Evolutionary conservation across 1,140 invertebrate genomes (phyloP).

Genomic region (Drosophila subpulchrella): DNA sequence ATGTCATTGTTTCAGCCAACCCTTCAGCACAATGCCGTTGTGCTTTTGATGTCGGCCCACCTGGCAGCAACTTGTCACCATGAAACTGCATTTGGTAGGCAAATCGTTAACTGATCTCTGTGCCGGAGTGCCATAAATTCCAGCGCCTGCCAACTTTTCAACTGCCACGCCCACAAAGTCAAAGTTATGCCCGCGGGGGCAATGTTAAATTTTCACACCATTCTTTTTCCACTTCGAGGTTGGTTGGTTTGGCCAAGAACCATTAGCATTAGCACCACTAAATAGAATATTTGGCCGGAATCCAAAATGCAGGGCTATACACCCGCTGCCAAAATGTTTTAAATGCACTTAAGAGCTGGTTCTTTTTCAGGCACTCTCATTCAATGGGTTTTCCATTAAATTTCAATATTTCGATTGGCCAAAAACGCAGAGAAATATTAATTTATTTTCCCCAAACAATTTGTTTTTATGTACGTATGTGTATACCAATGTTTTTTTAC

Average conservation of each 20-base stretch:
- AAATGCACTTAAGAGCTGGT: conserved; percentile 26
- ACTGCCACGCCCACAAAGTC: conserved; percentile 35
- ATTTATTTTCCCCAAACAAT: conserved; percentile 32
- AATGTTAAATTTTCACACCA: conserved; percentile 25
- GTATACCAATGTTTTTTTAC: conserved; percentile 23
- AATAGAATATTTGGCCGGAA: conserved; percentile 61
- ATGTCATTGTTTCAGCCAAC: conserved; percentile 3
- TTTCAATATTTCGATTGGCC: conserved; percentile 35
- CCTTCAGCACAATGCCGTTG: conserved; percentile 10
- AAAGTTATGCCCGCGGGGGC: conserved; percentile 26
- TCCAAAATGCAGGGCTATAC: conserved; percentile 39
- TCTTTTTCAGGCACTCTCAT: conserved; percentile 3
- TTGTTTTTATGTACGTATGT: conserved; percentile 24
- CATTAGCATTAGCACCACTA: conserved; percentile 74
- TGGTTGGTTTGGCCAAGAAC: conserved; percentile 46
- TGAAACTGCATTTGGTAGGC: conserved; percentile 29
- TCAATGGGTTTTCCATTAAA: conserved; percentile 43
- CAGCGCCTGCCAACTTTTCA: conserved; percentile 40
- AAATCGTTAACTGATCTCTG: conserved; percentile 53
- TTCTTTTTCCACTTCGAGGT: background rate
- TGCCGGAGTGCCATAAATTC: conserved; percentile 38
- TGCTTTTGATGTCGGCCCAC: background rate
- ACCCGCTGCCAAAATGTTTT: conserved; percentile 57
- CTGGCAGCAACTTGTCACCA: conserved; percentile 41
- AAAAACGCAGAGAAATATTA: conserved; percentile 12